These are phyloP conservation scores for Tenthredo distinguenda DNA, from an alignment of 2,888 invertebrate genomes.

Conservation along the genomic window DNA sequence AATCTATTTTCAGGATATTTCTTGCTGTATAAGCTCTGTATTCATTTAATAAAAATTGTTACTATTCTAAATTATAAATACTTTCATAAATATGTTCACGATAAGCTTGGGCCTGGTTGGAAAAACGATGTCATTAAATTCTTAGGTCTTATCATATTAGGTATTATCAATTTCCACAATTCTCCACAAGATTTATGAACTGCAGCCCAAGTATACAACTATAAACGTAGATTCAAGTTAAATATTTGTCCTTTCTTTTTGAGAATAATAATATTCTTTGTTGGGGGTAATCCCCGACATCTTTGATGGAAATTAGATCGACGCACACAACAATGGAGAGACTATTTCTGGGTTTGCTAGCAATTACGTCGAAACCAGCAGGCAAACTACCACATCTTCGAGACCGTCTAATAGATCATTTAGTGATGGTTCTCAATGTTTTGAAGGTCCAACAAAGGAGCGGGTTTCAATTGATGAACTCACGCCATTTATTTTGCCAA, in stretches of 20 bases:
- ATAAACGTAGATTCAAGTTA: background rate
- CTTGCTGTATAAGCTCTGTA: background rate
- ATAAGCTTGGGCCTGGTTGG: background rate
- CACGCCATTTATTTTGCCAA: constrained; percentile 73
- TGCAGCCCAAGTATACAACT: background rate
- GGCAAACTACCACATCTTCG: background rate
- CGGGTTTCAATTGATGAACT: background rate
- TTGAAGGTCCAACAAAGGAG: constrained; percentile 9
- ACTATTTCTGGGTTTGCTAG: background rate
- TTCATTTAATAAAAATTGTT: constrained; percentile 1
- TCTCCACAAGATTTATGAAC: background rate
- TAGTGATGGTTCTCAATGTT: background rate
- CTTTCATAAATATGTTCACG: background rate
- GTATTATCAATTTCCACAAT: background rate
- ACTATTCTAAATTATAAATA: background rate
- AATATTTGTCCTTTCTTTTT: background rate
- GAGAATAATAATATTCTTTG: background rate
- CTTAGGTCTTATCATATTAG: background rate
- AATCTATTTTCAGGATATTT: background rate
- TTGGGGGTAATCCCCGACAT: background rate
- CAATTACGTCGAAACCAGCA: background rate
- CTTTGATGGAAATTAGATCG: constrained; percentile 7
- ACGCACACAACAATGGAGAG: background rate
- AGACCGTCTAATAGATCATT: background rate
- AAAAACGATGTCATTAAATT: background rate